phyloP scores from a whole-genome alignment of 2,888 invertebrate species.

The Cacoxenus indagator region DNA sequence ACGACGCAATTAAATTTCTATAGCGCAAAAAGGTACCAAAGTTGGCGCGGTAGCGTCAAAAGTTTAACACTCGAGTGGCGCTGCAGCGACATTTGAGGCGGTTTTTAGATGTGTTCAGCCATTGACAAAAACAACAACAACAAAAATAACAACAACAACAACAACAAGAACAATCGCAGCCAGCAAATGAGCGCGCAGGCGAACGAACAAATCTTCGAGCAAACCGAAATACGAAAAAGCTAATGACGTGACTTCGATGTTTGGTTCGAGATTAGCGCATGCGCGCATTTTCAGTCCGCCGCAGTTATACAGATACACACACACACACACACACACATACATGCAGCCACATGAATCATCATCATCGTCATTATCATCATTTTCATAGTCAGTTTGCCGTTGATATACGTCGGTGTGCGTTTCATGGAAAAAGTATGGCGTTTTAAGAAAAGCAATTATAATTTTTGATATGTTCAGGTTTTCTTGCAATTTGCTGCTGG shows the following conservation, averaged over 20 bases:
- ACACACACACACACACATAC: neutral
- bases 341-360: neutral
- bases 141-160: too few relatives aligned
- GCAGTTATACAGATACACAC: slow-evolving; percentile 42
- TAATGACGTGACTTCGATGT: slow-evolving; percentile 63
- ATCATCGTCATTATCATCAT: neutral
- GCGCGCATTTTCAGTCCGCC: neutral
- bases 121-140: too few relatives aligned
- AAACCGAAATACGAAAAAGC: neutral
- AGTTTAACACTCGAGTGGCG: slow-evolving; percentile 44
- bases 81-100: slow-evolving; percentile 18
- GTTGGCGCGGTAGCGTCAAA: slow-evolving; percentile 16
- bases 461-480: neutral
- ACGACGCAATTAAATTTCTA: slow-evolving; percentile 52
- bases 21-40: slow-evolving; percentile 4
- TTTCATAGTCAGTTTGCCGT: neutral
- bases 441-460: neutral
- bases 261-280: slow-evolving; percentile 55
- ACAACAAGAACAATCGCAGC: neutral
- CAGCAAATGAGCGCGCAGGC: slow-evolving; percentile 13
- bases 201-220: slow-evolving; percentile 7
- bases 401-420: neutral
- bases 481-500: neutral
- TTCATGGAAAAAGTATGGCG: neutral
- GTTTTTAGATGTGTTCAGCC: slow-evolving; percentile 42